phyloP scores from a whole-genome alignment of 2,888 invertebrate genomes.

The Cryptophagus acutangulus region DNA sequence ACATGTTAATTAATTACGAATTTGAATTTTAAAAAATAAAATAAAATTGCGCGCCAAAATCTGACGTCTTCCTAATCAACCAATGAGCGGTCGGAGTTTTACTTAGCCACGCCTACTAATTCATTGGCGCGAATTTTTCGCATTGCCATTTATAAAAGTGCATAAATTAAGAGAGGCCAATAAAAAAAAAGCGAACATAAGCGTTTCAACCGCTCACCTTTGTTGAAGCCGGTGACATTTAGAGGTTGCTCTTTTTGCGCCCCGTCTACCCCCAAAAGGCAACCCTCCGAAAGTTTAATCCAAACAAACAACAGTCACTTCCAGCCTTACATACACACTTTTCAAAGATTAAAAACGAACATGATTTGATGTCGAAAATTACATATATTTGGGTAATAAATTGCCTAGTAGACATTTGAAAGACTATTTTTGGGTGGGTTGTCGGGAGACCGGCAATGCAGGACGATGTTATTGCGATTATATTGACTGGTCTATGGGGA shows the following conservation, averaged over 20 bases:
- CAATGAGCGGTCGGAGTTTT: no score
- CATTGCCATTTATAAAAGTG: no score
- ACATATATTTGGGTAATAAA: neutral
- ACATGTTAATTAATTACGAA: no score
- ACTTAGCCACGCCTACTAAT: no score
- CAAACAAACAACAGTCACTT: constrained; percentile 23
- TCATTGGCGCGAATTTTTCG: no score
- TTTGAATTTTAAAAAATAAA: no score
- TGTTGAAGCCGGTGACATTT: constrained; percentile 37
- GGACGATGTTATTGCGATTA: constrained; percentile 50
- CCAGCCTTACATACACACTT: constrained; percentile 1
- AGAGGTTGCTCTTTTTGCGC: constrained; percentile 38
- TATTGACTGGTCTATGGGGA: constrained; percentile 50
- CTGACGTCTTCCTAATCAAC: no score
- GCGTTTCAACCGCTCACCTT: constrained; percentile 34
- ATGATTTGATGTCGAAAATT: no score
- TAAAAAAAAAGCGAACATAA: constrained; percentile 20
- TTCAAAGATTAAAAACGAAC: neutral
- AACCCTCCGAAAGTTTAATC: constrained; percentile 24
- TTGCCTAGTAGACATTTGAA: constrained; percentile 3
- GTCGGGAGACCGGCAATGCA: constrained; percentile 32
- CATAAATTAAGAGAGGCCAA: constrained; percentile 15
- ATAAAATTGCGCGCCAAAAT: no score
- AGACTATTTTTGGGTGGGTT: constrained; percentile 35
- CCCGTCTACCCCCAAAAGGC: no score